These are phyloP conservation scores for Nomada goodeniana DNA, from an alignment of 2,888 invertebrate genomes.

Conservation along the genomic window DNA sequence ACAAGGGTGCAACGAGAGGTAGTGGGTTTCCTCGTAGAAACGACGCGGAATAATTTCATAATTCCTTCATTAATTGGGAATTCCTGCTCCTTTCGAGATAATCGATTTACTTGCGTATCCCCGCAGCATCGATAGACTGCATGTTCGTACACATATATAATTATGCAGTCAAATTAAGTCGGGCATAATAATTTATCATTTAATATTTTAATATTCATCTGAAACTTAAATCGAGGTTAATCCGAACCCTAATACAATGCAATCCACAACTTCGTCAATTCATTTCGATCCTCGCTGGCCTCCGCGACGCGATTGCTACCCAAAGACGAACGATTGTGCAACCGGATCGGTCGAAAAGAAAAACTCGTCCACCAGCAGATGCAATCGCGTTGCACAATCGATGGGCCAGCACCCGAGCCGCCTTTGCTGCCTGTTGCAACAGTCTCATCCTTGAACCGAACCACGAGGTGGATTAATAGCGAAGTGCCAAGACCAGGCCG, in stretches of 20 bases:
- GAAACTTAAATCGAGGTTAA: no score
- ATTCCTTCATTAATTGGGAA: slow-evolving; percentile 54
- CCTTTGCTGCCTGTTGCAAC: slow-evolving; percentile 36
- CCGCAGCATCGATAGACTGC: no score
- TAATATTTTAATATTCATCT: no score
- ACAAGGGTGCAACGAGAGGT: neutral
- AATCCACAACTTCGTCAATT: no score
- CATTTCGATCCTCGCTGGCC: neutral
- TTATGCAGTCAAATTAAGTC: no score
- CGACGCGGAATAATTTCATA: slow-evolving; percentile 54
- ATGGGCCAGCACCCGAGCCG: slow-evolving; percentile 9
- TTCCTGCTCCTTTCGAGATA: neutral
- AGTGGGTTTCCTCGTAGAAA: neutral
- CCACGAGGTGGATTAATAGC: slow-evolving; percentile 55
- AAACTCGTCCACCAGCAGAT: slow-evolving; percentile 41
- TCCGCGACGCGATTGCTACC: neutral
- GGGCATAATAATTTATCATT: no score
- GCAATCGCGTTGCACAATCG: slow-evolving; percentile 49
- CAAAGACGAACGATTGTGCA: slow-evolving; percentile 25
- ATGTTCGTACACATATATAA: no score
- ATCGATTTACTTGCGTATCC: neutral
- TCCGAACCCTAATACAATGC: neutral
- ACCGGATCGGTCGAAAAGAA: slow-evolving; percentile 32
- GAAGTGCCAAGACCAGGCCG: slow-evolving; percentile 1
- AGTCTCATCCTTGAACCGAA: slow-evolving; percentile 51